Evolutionary conservation across 2,113 vertebrate genomes (phyloP), one percentile per base, ranked within the genome.

Genomic region (Scartelaos histophorus): DNA sequence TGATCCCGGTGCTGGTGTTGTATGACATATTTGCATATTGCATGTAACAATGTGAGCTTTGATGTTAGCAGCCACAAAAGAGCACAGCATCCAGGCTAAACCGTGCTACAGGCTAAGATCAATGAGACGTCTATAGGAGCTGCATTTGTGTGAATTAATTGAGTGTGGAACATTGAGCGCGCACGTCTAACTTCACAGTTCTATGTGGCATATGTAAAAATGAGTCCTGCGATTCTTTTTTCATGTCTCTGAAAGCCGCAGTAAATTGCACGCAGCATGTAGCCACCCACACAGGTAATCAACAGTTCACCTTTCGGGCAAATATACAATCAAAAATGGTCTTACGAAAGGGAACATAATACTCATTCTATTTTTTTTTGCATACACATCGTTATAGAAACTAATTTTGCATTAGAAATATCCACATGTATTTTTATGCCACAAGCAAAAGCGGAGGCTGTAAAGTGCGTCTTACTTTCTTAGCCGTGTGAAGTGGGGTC

Each of bases 241-340:
- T 66, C 38, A 46, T 15, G 7, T 22, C 21, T 12, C 51, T 19
- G n/a, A 66, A 65, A 46, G 21, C 12, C 13, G 3, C 19, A 12
- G 45, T 46, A 47, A 66, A 47, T 7, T 66, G 38, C 24, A 47
- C 5, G 13, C 43, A 47, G 43, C 13, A 24, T 16, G 65, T 43
- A 66, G 43, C 13, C 65, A 12, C 65, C 65, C 21, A 66, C 65
- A 46, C 65, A 66, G 45, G 45, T 47, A 66, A 47, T 66, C 19
- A 66, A 66, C 19, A 7, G 21, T 17, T 47, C 64, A 65, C 64
- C 64, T 47, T 43, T 24, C n/a, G 47, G n/a, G 34, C 62, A 66
- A 38, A 45, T 45, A 22, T 16, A 24, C 65, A 24, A 66, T 22
- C 43, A 66, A 10, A 66, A 62, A 34, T 35, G 29, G 29, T 29